A percentile compares a stretch with the other conserved stretches of the same genome.
Evolutionary conservation across 1,140 invertebrate species (phyloP).

Genomic region (Drosophila arawakana): DNA sequence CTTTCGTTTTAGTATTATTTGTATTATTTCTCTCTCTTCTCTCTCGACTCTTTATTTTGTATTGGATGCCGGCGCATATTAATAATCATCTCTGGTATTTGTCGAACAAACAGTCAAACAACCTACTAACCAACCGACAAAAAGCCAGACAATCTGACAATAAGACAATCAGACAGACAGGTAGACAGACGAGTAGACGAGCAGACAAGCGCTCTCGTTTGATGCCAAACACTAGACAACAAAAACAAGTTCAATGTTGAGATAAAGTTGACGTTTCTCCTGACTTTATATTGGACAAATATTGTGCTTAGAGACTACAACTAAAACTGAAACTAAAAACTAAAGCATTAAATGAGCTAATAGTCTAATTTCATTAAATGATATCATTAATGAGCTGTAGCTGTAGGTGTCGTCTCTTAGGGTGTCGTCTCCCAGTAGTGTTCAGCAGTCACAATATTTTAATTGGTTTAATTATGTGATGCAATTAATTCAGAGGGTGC

Average conservation of each 20-base stretch:
- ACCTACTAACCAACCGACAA: slow-evolving; percentile 2
- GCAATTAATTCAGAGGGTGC: too few relatives aligned
- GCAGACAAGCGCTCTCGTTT: slow-evolving; percentile 27
- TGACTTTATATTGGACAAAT: too few relatives aligned
- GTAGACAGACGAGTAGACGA: background rate
- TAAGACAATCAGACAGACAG: slow-evolving; percentile 26
- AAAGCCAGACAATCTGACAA: slow-evolving; percentile 23
- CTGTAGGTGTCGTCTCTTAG: too few relatives aligned
- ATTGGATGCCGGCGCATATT: slow-evolving; percentile 52
- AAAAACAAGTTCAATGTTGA: slow-evolving; percentile 5
- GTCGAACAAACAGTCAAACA: slow-evolving; percentile 57
- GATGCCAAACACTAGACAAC: slow-evolving; percentile 33
- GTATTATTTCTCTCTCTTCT: background rate
- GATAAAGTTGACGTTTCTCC: background rate
- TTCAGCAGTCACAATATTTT: too few relatives aligned
- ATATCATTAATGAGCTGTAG: too few relatives aligned
- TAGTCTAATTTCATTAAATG: too few relatives aligned
- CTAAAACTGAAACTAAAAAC: too few relatives aligned
- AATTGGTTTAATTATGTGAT: too few relatives aligned
- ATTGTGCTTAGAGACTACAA: too few relatives aligned
- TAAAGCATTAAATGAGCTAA: too few relatives aligned
- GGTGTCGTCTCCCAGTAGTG: too few relatives aligned
- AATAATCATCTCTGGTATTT: slow-evolving; percentile 53
- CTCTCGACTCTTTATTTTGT: slow-evolving; percentile 4
- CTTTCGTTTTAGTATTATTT: slow-evolving; percentile 24